Base-by-base conservation (phyloP, 2,113 vertebrate species). In the Numenius arquata region DNA sequence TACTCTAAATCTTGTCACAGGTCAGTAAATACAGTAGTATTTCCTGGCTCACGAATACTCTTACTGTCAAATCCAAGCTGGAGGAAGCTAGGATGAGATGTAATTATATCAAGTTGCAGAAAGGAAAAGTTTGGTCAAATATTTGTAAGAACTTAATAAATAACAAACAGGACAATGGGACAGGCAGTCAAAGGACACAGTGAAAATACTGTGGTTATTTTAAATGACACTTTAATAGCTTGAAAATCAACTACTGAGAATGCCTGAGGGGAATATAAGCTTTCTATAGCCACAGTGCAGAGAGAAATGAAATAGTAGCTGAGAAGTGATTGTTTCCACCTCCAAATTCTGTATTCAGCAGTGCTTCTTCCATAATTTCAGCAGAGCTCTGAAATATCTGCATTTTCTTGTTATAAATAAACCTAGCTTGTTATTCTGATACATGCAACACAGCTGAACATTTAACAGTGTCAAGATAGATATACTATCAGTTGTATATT, bases 391-490 rank as follows among this genome's bases (percentile, higher is more conserved):
- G 56, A 96, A 93, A 86, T 77, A 71, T 36, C 56, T 74, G 34
- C 66, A 43, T 86, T 88, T 94, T 85, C 75, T 78, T 85, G 87
- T 92, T 91, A 94, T 91, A 96, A 95, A 91, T 87, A 94, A 95
- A 61, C 40, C 6, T 15, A 67, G n/a, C 40, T 78, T 81, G 43
- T 92, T 95, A 81, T 91, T 95, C 76, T 87, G 86, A 88, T 89
- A 56, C 38, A 81, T 47, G 65, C 94, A 87, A 75, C 48, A 75
- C 41, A 56, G 76, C 61, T 72, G 84, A 96, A 81, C 72, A 85
- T 91, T 91, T 87, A 81, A 78, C 56, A 89, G 62, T 72, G 86
- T 71, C 94, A 94, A 75, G 73, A 65, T 3, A 85, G 62, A 92
- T 62, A 61, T 3, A 85, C 68, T 89, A 89, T 85, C 77, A 72